Evolutionary conservation across 2,797 vertebrate species (phyloP).

Genomic region (Oryzias dopingdopingensis): DNA sequence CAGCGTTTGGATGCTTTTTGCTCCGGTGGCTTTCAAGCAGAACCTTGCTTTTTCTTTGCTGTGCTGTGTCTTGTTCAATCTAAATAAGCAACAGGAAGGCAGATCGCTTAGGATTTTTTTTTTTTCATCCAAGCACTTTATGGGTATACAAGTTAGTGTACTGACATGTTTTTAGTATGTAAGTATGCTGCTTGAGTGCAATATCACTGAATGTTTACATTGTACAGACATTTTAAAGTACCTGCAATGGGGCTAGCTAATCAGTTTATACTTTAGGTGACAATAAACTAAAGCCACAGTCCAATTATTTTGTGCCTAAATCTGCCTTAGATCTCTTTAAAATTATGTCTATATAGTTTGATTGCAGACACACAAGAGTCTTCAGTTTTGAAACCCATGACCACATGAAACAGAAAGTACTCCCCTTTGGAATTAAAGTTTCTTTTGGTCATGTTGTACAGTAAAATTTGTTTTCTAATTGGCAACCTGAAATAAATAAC

Average conservation of each 20-base stretch:
- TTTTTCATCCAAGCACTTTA: slow-evolving; percentile 75
- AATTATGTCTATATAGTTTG: slow-evolving; percentile 31
- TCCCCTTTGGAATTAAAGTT: neutral
- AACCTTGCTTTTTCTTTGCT: slow-evolving; percentile 36
- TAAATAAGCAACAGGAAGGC: slow-evolving; percentile 17
- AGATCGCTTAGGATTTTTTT: slow-evolving; percentile 20
- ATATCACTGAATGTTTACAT: slow-evolving; percentile 75
- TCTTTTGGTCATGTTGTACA: neutral
- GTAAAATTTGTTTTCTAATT: no score
- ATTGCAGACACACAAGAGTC: slow-evolving; percentile 18
- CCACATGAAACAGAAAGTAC: neutral
- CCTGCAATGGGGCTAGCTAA: slow-evolving; percentile 49
- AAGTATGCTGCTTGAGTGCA: slow-evolving; percentile 64
- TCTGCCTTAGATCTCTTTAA: slow-evolving; percentile 57
- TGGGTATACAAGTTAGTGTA: slow-evolving; percentile 41
- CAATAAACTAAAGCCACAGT: slow-evolving; percentile 45
- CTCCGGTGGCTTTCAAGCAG: slow-evolving; percentile 40
- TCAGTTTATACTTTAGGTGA: slow-evolving; percentile 22
- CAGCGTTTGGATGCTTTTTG: slow-evolving; percentile 43
- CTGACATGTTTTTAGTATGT: slow-evolving; percentile 43
- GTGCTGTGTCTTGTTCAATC: slow-evolving; percentile 15
- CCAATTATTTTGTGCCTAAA: slow-evolving; percentile 60
- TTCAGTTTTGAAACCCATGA: slow-evolving; percentile 19
- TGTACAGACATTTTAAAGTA: slow-evolving; percentile 55
- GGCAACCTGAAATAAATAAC: no score